phyloP scores from a whole-genome alignment of 2,797 vertebrate genomes.

The Eospalax fontanierii region DNA sequence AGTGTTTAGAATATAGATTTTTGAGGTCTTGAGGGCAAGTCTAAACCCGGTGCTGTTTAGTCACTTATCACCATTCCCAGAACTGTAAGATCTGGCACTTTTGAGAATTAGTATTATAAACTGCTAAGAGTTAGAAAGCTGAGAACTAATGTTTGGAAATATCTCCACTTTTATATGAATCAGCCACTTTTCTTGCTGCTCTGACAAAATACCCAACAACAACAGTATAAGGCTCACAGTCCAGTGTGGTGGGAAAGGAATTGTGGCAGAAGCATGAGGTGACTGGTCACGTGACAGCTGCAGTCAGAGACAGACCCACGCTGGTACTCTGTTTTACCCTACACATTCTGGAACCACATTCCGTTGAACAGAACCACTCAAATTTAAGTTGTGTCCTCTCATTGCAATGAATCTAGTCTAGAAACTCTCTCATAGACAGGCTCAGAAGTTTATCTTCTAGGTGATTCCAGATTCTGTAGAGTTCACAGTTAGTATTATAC shows the following conservation, averaged over 20 bases:
- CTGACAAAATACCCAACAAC: neutral
- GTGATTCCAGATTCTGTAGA: neutral
- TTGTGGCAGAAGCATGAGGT: no score
- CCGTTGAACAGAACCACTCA: neutral
- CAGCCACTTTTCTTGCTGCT: neutral
- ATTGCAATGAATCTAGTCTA: neutral
- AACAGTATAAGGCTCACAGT: neutral
- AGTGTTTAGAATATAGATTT: neutral
- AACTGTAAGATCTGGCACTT: neutral
- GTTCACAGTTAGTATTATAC: neutral
- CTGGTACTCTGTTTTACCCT: neutral
- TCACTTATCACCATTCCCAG: neutral
- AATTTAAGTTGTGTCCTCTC: neutral
- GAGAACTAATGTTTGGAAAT: neutral
- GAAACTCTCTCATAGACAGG: neutral
- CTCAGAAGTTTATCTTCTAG: neutral
- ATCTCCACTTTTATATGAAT: neutral
- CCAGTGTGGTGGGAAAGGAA: neutral
- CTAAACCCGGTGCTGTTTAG: neutral
- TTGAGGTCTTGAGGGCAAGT: neutral
- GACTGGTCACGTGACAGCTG: neutral
- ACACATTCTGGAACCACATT: neutral
- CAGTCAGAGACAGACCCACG: neutral
- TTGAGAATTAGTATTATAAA: neutral
- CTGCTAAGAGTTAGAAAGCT: neutral